Evolutionary conservation across 2,113 vertebrate species (phyloP).

Genomic region (Excalfactoria chinensis): DNA sequence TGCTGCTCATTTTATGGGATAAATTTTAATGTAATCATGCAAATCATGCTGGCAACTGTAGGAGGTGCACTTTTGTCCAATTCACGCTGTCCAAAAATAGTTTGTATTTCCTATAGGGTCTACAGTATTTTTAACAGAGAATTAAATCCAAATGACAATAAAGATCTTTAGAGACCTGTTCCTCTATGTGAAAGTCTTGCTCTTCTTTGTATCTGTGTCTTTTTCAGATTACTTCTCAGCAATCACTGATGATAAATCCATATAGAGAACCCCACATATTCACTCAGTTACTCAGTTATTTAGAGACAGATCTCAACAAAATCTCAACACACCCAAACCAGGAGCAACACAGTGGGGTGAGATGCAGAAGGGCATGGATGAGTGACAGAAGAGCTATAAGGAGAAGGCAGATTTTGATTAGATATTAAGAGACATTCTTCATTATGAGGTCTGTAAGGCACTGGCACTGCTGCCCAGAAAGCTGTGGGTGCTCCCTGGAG

Average conservation of each 20-base stretch:
- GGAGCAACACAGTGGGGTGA: neutral
- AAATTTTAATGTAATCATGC: neutral
- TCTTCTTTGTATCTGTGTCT: neutral
- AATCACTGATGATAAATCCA: neutral
- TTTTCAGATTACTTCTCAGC: neutral
- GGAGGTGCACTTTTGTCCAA: neutral
- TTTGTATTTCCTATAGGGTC: neutral
- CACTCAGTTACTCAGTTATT: neutral
- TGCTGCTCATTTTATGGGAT: neutral
- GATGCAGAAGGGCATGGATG: fast-evolving
- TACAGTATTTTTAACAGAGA: constrained; percentile 6
- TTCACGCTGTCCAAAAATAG: neutral
- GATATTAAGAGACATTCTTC: neutral
- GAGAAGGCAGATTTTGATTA: neutral
- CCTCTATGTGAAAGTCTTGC: neutral
- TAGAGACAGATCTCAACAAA: neutral
- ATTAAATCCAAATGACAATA: neutral
- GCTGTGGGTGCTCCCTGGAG: neutral
- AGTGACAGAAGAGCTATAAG: neutral
- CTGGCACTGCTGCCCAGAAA: neutral
- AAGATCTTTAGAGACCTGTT: neutral
- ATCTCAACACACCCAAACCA: neutral
- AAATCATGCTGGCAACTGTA: neutral
- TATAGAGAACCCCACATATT: neutral
- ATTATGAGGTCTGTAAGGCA: neutral